phyloP scores from a whole-genome alignment of 1,140 invertebrate genomes.

The Papilio polyxenes region DNA sequence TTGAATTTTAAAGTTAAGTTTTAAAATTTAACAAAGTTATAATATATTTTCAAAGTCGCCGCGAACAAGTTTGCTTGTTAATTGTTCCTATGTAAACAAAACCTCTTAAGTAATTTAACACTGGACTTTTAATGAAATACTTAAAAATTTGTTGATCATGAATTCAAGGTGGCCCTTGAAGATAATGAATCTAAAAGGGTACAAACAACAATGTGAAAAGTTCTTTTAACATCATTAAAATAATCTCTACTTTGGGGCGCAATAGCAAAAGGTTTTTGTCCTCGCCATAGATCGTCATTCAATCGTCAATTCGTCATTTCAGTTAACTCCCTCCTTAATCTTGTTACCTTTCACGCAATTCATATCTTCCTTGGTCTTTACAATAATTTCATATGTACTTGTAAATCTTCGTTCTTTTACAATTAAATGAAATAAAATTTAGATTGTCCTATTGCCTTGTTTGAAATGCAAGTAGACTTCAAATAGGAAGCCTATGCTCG shows the following conservation, averaged over 20 bases:
- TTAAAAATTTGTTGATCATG: slow-evolving; percentile 4
- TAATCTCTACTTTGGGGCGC: no score
- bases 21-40: neutral
- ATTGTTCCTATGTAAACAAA: slow-evolving; percentile 23
- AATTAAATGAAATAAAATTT: neutral
- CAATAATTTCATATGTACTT: neutral
- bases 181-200: neutral
- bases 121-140: neutral
- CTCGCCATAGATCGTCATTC: no score
- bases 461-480: neutral
- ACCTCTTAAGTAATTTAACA: slow-evolving; percentile 16
- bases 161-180: neutral
- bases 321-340: no score
- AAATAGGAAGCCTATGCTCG: neutral
- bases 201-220: neutral
- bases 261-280: no score
- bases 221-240: no score
- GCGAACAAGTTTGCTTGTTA: neutral
- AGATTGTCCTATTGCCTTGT: neutral
- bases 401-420: neutral
- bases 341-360: no score
- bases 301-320: no score
- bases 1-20: neutral
- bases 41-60: slow-evolving; percentile 19
- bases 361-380: no score